These are phyloP conservation scores for Leptoteleia sp. DNA, from an alignment of 1,140 invertebrate genomes.

Conservation along the genomic window DNA sequence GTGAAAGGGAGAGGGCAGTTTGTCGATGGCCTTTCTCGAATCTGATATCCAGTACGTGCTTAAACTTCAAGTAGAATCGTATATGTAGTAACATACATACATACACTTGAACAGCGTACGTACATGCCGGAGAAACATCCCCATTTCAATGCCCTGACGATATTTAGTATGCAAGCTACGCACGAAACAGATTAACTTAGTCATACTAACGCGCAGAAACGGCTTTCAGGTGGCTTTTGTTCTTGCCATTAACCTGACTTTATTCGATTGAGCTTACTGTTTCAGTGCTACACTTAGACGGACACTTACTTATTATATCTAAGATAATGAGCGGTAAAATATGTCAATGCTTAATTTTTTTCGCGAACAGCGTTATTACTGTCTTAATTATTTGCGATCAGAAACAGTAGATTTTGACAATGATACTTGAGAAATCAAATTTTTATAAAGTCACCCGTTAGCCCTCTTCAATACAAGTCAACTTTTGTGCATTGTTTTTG, in stretches of 20 bases:
- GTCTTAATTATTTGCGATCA: too few relatives aligned
- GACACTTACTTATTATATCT: conserved; percentile 34
- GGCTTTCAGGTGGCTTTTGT: conserved; percentile 67
- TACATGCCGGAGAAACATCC: conserved; percentile 63
- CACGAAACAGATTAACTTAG: conserved; percentile 68
- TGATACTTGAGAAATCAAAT: too few relatives aligned
- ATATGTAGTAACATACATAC: conserved; percentile 48
- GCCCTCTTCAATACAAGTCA: too few relatives aligned
- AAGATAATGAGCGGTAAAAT: conserved; percentile 41
- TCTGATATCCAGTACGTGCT: conserved; percentile 67
- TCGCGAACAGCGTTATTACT: too few relatives aligned
- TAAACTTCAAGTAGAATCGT: conserved; percentile 52
- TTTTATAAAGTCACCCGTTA: too few relatives aligned
- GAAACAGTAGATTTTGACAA: too few relatives aligned
- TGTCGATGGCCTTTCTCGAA: conserved; percentile 61
- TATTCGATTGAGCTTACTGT: conserved; percentile 67
- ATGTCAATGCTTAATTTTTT: conserved; percentile 14
- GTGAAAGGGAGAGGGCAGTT: conserved; percentile 23
- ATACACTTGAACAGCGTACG: conserved; percentile 36
- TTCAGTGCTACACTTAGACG: conserved; percentile 51
- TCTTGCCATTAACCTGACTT: conserved; percentile 66
- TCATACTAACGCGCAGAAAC: conserved; percentile 67
- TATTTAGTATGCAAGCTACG: conserved; percentile 68
- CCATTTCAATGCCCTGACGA: conserved; percentile 41
- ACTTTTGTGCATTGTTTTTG: too few relatives aligned